These are phyloP conservation scores for Triops cancriformis DNA, from an alignment of 1,140 invertebrate species.

Conservation along the genomic window DNA sequence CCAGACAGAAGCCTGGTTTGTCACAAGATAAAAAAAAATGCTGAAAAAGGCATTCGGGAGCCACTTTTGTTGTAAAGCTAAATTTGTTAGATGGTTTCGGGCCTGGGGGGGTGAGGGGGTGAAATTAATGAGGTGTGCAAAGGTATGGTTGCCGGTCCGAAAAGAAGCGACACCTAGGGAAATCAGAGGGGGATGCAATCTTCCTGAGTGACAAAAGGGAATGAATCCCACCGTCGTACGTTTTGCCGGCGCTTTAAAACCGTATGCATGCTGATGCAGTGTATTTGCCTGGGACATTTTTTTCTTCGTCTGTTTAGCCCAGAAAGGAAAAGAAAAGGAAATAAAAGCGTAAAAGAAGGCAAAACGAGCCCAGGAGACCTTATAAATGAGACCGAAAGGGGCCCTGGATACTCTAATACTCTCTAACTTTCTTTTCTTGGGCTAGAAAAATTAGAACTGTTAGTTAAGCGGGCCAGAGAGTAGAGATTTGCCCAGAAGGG, in stretches of 20 bases:
- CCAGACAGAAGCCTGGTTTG: no score
- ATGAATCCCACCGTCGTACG: not conserved
- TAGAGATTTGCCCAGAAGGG: no score
- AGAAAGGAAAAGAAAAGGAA: not conserved
- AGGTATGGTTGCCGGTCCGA: not conserved
- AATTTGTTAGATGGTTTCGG: not conserved
- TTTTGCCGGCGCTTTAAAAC: not conserved
- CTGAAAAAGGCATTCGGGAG: not conserved
- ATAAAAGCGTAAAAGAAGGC: not conserved
- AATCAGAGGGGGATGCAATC: conserved; percentile 11
- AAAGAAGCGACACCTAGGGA: conserved; percentile 1
- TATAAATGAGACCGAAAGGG: no score
- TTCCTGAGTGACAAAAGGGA: conserved; percentile 9
- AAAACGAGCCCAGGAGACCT: no score
- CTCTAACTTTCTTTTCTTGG: no score
- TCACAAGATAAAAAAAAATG: not conserved
- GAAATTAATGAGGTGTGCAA: conserved; percentile 10
- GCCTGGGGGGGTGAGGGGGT: not conserved
- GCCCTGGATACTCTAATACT: no score
- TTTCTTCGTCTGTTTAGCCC: not conserved
- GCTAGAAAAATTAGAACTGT: no score
- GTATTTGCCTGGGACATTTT: not conserved
- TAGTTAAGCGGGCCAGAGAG: no score
- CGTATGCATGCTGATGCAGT: not conserved
- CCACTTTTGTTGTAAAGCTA: not conserved